These are phyloP conservation scores for Seira sanloemensis DNA, from an alignment of 2,888 invertebrate species.

Conservation along the genomic window DNA sequence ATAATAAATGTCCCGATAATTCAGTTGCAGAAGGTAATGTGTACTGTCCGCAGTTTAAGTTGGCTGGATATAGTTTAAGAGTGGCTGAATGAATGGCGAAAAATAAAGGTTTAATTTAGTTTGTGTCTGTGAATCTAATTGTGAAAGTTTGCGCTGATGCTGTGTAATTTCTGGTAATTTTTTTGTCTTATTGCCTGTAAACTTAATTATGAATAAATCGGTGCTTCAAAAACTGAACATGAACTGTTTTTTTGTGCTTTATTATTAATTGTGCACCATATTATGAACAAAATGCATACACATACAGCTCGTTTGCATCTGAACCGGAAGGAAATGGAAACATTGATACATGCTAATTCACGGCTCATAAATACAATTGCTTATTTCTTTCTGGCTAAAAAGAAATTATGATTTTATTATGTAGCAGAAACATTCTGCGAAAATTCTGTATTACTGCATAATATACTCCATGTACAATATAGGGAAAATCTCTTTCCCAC, in stretches of 20 bases:
- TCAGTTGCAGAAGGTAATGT: not conserved
- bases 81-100: too few species aligned
- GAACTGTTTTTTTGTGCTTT: not conserved
- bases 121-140: constrained; percentile 54
- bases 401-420: not conserved
- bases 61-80: too few species aligned
- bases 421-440: too few species aligned
- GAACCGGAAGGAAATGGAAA: not conserved
- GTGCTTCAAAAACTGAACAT: constrained; percentile 58
- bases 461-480: too few species aligned
- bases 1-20: not conserved
- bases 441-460: too few species aligned
- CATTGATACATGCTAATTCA: not conserved
- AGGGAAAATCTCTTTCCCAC: too few species aligned
- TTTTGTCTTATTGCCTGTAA: constrained; percentile 59
- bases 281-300: not conserved
- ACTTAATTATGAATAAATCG: constrained; percentile 63
- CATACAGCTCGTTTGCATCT: not conserved
- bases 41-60: too few species aligned
- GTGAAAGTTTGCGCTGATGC: constrained; percentile 47
- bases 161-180: constrained; percentile 53
- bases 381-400: not conserved
- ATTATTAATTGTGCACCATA: not conserved
- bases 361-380: not conserved
- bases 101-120: constrained; percentile 13